Percentiles rank a stretch among this genome's conserved stretches.
These are phyloP conservation scores for Ellobius talpinus DNA, from an alignment of 2,113 vertebrate genomes.

Conservation along the genomic window DNA sequence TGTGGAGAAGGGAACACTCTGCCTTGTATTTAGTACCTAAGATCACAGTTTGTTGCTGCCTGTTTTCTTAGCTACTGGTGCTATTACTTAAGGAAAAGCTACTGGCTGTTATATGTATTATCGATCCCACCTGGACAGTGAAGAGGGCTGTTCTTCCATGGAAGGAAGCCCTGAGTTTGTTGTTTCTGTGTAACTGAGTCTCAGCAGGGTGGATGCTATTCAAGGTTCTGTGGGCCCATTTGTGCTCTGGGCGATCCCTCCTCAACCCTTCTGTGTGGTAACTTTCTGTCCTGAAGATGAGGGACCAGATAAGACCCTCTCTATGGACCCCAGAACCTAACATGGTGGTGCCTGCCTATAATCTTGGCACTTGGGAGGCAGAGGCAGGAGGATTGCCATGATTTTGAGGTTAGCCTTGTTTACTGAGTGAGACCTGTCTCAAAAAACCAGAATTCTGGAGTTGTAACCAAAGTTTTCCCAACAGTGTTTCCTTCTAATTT, in stretches of 20 bases:
- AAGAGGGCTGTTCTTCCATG: background rate
- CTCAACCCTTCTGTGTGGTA: background rate
- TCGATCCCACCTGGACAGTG: background rate
- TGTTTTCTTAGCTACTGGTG: background rate
- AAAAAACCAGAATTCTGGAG: background rate
- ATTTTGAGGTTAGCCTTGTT: background rate
- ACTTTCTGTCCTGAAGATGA: background rate
- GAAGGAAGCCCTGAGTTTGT: background rate
- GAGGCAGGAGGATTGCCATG: background rate
- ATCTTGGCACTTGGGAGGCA: background rate
- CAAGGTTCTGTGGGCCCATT: background rate
- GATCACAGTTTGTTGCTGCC: background rate
- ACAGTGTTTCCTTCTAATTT: background rate
- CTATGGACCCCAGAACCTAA: background rate
- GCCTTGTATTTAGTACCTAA: background rate
- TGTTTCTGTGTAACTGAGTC: background rate
- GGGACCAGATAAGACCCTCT: background rate
- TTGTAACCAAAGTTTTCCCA: background rate
- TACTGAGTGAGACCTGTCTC: background rate
- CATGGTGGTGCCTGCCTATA: background rate
- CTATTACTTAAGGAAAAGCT: constrained; percentile 29
- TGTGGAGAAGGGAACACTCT: background rate
- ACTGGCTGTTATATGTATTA: background rate
- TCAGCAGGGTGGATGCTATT: background rate
- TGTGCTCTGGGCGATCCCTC: background rate